Conservation (phyloP, 2,113 vertebrate species). For the Leptocoma aspasia region DNA sequence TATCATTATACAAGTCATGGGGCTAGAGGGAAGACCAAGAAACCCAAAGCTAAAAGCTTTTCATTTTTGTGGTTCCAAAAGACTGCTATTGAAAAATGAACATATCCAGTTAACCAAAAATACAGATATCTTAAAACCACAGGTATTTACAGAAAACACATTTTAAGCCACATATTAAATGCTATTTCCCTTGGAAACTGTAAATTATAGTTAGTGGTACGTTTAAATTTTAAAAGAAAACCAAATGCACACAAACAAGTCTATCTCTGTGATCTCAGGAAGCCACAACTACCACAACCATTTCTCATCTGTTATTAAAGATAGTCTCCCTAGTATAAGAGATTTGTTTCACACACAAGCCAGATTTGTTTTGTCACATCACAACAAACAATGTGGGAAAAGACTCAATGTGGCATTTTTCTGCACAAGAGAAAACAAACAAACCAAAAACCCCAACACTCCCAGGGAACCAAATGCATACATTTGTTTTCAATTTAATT, state of each 20-base stretch:
- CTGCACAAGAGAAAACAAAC: background rate
- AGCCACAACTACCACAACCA: slow-evolving; percentile 46
- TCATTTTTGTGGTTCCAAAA: slow-evolving; percentile 36
- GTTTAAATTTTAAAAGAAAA: slow-evolving; percentile 49
- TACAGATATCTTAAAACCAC: slow-evolving; percentile 33
- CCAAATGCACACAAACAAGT: slow-evolving; percentile 1
- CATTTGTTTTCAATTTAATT: background rate
- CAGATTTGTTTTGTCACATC: slow-evolving; percentile 27
- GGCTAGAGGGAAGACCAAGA: background rate
- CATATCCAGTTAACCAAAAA: slow-evolving; percentile 14
- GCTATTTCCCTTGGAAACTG: slow-evolving; percentile 42
- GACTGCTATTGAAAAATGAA: background rate
- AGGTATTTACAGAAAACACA: slow-evolving; percentile 43
- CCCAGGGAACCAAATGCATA: background rate
- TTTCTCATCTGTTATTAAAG: slow-evolving; percentile 25
- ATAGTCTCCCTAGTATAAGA: background rate
- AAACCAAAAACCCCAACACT: background rate
- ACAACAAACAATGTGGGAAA: background rate
- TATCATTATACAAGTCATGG: background rate
- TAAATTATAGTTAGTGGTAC: slow-evolving; percentile 50
- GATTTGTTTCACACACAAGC: background rate
- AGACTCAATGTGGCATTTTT: background rate
- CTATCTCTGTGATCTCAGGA: slow-evolving; percentile 37
- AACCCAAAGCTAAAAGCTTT: slow-evolving; percentile 5
- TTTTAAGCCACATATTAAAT: slow-evolving; percentile 47